These are phyloP conservation scores for Calephelis virginiensis DNA, from an alignment of 1,140 invertebrate genomes.

Conservation along the genomic window DNA sequence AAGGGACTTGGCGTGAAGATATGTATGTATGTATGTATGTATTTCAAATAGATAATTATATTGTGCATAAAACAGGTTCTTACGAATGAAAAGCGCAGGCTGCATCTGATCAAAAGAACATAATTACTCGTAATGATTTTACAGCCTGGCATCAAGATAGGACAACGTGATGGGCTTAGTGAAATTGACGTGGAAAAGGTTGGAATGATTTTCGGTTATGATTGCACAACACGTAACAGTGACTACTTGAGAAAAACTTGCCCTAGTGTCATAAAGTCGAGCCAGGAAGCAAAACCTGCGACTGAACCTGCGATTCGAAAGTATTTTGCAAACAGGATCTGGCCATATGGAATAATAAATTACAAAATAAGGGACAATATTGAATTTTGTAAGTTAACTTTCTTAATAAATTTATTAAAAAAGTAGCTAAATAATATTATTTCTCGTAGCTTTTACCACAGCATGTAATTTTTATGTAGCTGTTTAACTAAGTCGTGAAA, in stretches of 20 bases:
- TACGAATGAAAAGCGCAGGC: too few species aligned
- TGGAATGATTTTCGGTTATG: constrained; percentile 42
- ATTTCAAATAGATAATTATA: too few species aligned
- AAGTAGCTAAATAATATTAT: too few species aligned
- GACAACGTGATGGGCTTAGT: constrained; percentile 59
- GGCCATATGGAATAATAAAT: constrained; percentile 59
- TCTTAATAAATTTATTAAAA: too few species aligned
- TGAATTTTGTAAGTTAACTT: constrained; percentile 54
- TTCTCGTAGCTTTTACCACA: too few species aligned
- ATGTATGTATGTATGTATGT: too few species aligned
- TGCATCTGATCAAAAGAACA: too few species aligned
- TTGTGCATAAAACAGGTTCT: too few species aligned
- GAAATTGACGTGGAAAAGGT: constrained; percentile 61
- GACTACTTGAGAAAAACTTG: constrained; percentile 63
- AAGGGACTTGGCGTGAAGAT: too few species aligned
- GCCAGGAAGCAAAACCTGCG: constrained; percentile 23
- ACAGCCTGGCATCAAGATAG: constrained; percentile 49
- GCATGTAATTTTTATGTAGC: too few species aligned
- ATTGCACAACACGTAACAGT: constrained; percentile 56
- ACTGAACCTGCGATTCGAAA: constrained; percentile 44
- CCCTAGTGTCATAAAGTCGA: constrained; percentile 48
- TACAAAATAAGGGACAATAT: constrained; percentile 52
- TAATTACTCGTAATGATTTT: background rate
- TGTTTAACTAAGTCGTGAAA: too few species aligned
- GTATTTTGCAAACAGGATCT: constrained; percentile 55